Evolutionary conservation across 2,113 vertebrate species (phyloP).

Genomic region (Dicaeum eximium): DNA sequence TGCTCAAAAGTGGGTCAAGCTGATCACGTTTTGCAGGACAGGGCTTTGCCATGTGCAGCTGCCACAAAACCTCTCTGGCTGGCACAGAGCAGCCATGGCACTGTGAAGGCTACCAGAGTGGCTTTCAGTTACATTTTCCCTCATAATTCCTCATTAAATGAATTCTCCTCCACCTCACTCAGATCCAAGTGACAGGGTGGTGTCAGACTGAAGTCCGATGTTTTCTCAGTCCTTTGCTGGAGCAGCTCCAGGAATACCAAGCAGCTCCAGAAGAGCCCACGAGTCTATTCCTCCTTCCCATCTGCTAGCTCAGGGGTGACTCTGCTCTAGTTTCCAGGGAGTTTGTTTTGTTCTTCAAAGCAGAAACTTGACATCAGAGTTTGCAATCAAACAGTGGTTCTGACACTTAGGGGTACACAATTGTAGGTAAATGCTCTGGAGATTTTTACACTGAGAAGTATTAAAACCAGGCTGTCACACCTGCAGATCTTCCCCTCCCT

Average conservation of each 20-base stretch:
- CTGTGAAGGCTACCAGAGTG: accelerated
- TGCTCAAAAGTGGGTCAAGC: constrained; percentile 41
- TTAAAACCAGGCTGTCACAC: neutral
- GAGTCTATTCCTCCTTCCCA: neutral
- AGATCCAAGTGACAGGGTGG: neutral
- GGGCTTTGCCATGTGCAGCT: neutral
- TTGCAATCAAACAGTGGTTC: neutral
- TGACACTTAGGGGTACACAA: neutral
- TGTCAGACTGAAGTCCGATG: neutral
- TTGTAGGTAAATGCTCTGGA: neutral
- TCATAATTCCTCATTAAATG: neutral
- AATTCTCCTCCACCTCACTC: neutral
- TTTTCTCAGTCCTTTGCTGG: neutral
- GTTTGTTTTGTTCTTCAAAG: neutral
- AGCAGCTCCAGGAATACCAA: neutral
- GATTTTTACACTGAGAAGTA: neutral
- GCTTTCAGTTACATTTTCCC: neutral
- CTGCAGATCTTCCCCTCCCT: neutral
- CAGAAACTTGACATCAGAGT: neutral
- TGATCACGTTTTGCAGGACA: neutral
- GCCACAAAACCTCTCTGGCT: neutral
- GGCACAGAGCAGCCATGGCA: neutral
- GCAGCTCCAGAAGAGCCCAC: neutral
- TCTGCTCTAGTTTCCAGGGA: neutral
- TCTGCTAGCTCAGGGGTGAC: neutral